phyloP scores from a whole-genome alignment of 2,113 vertebrate genomes.

The Sigmodon hispidus region DNA sequence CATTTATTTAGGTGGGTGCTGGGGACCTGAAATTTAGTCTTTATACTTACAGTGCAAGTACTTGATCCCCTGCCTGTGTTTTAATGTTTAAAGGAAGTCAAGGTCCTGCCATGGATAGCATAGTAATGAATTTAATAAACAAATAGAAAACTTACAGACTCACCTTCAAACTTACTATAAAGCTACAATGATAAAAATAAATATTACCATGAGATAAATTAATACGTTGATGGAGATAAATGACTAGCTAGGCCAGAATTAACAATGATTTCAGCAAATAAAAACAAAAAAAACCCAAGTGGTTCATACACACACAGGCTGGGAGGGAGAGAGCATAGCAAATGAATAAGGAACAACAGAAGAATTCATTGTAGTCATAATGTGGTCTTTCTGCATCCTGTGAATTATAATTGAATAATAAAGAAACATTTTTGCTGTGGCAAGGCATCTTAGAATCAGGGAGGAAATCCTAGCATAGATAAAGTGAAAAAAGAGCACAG shows the following conservation, averaged over 20 bases:
- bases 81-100: neutral
- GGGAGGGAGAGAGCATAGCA: fast-evolving
- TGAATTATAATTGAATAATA: no score
- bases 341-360: neutral
- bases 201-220: neutral
- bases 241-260: neutral
- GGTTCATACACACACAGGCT: no score
- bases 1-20: no score
- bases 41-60: neutral
- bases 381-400: no score
- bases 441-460: no score
- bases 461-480: no score
- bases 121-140: neutral
- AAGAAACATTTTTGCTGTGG: no score
- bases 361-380: neutral
- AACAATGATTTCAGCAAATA: neutral
- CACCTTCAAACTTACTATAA: neutral
- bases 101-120: neutral
- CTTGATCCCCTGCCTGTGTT: neutral
- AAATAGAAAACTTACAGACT: neutral
- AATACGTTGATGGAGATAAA: neutral
- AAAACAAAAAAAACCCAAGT: no score
- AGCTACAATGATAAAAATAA: neutral
- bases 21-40: neutral
- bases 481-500: no score